A percentile compares a stretch with the other conserved stretches of the same genome.
Conservation (phyloP, 2,113 vertebrate species). For the Uropsilus gracilis region DNA sequence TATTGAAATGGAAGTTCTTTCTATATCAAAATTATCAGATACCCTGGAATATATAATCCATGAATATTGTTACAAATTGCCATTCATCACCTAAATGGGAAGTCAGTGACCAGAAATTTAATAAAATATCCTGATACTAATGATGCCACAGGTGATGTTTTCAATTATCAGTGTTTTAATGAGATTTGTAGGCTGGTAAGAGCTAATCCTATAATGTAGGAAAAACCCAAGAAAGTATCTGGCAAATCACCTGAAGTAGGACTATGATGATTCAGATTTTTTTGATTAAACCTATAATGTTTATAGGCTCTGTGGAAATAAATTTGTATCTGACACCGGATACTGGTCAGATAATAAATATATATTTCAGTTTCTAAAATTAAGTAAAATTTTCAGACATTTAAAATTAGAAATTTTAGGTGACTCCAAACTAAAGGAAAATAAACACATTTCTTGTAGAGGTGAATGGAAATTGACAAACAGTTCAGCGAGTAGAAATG, state of each 20-base stretch:
- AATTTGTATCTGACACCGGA: constrained; percentile 26
- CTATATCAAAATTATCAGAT: constrained; percentile 5
- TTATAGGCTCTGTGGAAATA: constrained; percentile 1
- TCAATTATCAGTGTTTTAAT: constrained; percentile 69
- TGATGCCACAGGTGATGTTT: constrained; percentile 71
- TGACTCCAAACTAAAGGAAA: constrained; percentile 31
- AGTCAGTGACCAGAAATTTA: constrained; percentile 46
- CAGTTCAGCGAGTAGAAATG: constrained; percentile 23
- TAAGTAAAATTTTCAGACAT: constrained; percentile 26
- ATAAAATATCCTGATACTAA: constrained; percentile 49
- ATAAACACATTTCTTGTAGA: neutral
- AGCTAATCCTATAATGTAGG: constrained; percentile 67
- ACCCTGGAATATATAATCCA: neutral
- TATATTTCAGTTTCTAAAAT: constrained; percentile 31
- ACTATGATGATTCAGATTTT: constrained; percentile 52
- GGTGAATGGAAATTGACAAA: neutral
- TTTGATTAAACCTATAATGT: constrained; percentile 47
- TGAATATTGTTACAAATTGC: neutral
- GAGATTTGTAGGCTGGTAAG: constrained; percentile 50
- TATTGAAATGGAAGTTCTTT: constrained; percentile 21
- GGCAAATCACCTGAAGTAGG: constrained; percentile 1
- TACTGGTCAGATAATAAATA: neutral
- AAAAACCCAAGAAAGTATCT: constrained; percentile 37
- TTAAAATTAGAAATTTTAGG: constrained; percentile 52
- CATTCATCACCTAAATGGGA: constrained; percentile 21